These are phyloP conservation scores for Lethocerus indicus DNA, from an alignment of 1,140 invertebrate species.

Conservation along the genomic window DNA sequence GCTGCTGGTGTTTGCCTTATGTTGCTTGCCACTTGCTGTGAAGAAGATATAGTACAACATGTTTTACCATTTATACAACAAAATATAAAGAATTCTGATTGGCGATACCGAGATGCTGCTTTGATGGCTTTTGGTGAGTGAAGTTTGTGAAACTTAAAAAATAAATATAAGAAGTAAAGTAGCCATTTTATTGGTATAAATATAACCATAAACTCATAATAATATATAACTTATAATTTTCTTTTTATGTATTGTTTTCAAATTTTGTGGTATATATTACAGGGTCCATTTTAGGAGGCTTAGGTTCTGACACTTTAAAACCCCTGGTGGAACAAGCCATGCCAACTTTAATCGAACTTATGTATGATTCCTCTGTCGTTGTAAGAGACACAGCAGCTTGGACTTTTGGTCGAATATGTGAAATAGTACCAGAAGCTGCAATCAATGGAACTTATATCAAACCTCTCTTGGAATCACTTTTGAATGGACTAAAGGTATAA, in stretches of 20 bases:
- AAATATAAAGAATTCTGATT: slow-evolving; percentile 86
- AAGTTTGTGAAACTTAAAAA: neutral
- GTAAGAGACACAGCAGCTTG: slow-evolving; percentile 96
- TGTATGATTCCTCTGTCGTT: slow-evolving; percentile 83
- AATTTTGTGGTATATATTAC: slow-evolving; percentile 1
- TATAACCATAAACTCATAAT: neutral
- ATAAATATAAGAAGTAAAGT: neutral
- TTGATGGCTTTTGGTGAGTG: slow-evolving; percentile 87
- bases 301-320: slow-evolving; percentile 73
- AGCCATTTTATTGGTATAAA: neutral
- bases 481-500: slow-evolving; percentile 54
- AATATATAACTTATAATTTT: neutral
- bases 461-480: slow-evolving; percentile 73
- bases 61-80: slow-evolving; percentile 94
- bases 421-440: slow-evolving; percentile 89
- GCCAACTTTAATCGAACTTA: slow-evolving; percentile 81
- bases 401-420: slow-evolving; percentile 95
- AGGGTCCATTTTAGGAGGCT: slow-evolving; percentile 84
- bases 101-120: slow-evolving; percentile 91
- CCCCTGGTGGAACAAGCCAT: slow-evolving; percentile 92
- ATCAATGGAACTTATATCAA: slow-evolving; percentile 77
- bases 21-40: slow-evolving; percentile 91
- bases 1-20: slow-evolving; percentile 98
- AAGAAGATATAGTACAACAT: slow-evolving; percentile 89
- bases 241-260: neutral